Conservation (phyloP, 2,888 invertebrate genomes). For the Syrphus vitripennis region DNA sequence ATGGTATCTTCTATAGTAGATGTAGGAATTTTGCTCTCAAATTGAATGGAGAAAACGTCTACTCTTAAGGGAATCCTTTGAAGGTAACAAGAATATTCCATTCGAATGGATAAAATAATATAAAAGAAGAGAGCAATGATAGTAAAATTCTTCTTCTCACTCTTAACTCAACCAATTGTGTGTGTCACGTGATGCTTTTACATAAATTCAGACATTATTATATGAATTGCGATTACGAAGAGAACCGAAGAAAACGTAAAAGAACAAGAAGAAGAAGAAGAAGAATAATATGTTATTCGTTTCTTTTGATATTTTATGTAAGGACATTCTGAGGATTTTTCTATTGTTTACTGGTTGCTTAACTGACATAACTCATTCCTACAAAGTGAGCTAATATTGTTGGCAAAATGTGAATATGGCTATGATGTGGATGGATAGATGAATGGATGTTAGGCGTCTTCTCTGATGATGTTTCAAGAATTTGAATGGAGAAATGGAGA, state of each 20-base stretch:
- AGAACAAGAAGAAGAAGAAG: not conserved
- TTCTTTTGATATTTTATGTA: conserved; percentile 25
- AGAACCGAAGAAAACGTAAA: not conserved
- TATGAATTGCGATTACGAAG: not conserved
- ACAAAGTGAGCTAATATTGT: conserved; percentile 44
- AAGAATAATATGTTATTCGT: not conserved
- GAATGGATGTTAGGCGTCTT: conserved; percentile 17
- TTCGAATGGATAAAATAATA: not conserved
- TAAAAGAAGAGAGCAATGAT: not conserved
- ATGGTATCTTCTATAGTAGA: not conserved
- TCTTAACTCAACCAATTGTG: not conserved
- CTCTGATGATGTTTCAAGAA: conserved; percentile 21
- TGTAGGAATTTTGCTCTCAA: not conserved
- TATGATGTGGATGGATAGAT: conserved; percentile 8
- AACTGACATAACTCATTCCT: conserved; percentile 42
- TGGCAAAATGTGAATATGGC: not conserved
- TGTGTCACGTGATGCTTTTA: conserved; percentile 1
- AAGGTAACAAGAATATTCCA: not conserved
- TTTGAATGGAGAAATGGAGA: conserved; percentile 21
- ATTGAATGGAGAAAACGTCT: not conserved
- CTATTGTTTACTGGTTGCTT: conserved; percentile 19
- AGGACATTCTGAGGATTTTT: conserved; percentile 25
- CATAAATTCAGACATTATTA: conserved; percentile 1
- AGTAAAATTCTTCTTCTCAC: not conserved
- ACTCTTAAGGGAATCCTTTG: conserved; percentile 39